These are phyloP conservation scores for Diorhabda elongata DNA, from an alignment of 1,140 invertebrate genomes.

Conservation along the genomic window DNA sequence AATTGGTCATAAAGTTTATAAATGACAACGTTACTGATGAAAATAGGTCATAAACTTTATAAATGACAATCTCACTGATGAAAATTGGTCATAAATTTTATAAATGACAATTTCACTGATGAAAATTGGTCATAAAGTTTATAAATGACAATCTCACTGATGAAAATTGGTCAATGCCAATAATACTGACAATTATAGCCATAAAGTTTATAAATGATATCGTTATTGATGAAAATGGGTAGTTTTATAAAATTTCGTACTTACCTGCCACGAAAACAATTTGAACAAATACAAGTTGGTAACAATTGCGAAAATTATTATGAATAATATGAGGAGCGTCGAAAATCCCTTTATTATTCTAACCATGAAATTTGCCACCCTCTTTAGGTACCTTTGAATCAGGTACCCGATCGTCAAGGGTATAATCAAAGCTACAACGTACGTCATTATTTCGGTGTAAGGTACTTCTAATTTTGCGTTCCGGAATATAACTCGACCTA, in stretches of 20 bases:
- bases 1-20: too few relatives aligned
- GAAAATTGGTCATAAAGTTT: too few relatives aligned
- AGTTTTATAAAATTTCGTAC: slow-evolving; percentile 26
- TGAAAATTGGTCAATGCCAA: too few relatives aligned
- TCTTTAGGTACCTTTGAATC: slow-evolving; percentile 66
- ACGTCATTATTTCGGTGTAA: slow-evolving; percentile 70
- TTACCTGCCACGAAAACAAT: slow-evolving; percentile 82
- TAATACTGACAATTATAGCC: too few relatives aligned
- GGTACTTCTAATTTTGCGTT: slow-evolving; percentile 58
- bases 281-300: slow-evolving; percentile 90
- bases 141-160: too few relatives aligned
- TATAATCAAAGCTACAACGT: slow-evolving; percentile 75
- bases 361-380: slow-evolving; percentile 65
- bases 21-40: too few relatives aligned
- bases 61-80: too few relatives aligned
- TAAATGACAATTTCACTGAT: too few relatives aligned
- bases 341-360: slow-evolving; percentile 84
- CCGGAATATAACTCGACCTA: slow-evolving; percentile 63
- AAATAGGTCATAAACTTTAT: too few relatives aligned
- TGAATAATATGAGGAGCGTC: slow-evolving; percentile 76
- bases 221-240: background rate
- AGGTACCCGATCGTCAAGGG: slow-evolving; percentile 77
- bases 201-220: background rate
- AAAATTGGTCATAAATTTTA: too few relatives aligned
- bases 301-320: slow-evolving; percentile 87